A percentile compares a stretch with the other conserved stretches of the same genome.
Conservation (phyloP, 2,888 invertebrate species). For the Drosophila mercatorum region DNA sequence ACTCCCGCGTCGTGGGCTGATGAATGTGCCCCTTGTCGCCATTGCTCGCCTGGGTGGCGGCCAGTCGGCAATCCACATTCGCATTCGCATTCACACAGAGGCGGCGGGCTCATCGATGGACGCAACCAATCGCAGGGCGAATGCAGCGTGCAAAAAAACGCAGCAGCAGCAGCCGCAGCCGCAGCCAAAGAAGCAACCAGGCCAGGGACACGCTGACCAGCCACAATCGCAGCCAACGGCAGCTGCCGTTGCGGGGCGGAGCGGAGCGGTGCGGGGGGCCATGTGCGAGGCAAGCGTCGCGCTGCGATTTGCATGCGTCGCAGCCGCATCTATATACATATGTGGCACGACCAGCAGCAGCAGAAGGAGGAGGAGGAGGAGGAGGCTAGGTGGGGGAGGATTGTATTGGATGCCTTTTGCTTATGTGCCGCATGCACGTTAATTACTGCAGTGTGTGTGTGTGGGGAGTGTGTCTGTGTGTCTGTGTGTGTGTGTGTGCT, state of each 20-base stretch:
- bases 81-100: conserved; percentile 9
- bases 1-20: conserved; percentile 29
- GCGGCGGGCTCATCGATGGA: conserved; percentile 66
- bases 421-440: conserved; percentile 78
- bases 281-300: conserved; percentile 49
- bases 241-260: not conserved
- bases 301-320: conserved; percentile 75
- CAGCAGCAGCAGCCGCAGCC: conserved; percentile 33
- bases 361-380: not conserved
- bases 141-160: conserved; percentile 76
- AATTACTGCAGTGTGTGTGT: conserved; percentile 64
- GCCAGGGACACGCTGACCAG: conserved; percentile 67
- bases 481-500: conserved; percentile 36
- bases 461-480: conserved; percentile 14
- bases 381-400: not conserved
- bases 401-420: conserved; percentile 32
- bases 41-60: conserved; percentile 34
- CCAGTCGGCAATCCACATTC: conserved; percentile 20
- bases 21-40: conserved; percentile 47
- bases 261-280: not conserved
- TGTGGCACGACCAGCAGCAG: not conserved
- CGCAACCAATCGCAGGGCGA: conserved; percentile 75
- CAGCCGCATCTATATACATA: conserved; percentile 25
- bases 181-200: conserved; percentile 37
- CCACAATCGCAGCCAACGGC: conserved; percentile 44